These are phyloP conservation scores for Pardalotus punctatus DNA, from an alignment of 2,113 vertebrate genomes.

Conservation along the genomic window DNA sequence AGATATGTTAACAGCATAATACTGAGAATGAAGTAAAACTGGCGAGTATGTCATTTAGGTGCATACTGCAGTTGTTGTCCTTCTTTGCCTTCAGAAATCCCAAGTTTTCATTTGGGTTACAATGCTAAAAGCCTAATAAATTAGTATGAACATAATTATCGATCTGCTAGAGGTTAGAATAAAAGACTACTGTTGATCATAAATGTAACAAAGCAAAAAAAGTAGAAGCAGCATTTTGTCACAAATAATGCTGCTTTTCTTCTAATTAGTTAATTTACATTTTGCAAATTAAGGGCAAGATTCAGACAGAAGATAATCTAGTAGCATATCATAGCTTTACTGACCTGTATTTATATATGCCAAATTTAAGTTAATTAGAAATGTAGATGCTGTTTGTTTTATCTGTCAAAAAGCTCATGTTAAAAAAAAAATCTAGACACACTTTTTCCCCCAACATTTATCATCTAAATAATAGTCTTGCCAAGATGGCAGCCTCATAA, in stretches of 20 bases:
- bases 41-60: background rate
- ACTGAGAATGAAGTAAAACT: background rate
- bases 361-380: constrained; percentile 88
- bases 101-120: constrained; percentile 5
- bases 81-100: background rate
- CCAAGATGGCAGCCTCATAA: constrained; percentile 98
- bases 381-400: constrained; percentile 87
- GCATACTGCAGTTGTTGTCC: background rate
- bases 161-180: constrained; percentile 71
- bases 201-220: constrained; percentile 72
- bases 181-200: constrained; percentile 69
- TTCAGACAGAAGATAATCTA: constrained; percentile 76
- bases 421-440: constrained; percentile 74
- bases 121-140: constrained; percentile 6
- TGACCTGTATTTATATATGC: constrained; percentile 84
- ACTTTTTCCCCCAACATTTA: constrained; percentile 87
- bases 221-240: constrained; percentile 73
- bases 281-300: constrained; percentile 81
- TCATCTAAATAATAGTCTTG: constrained; percentile 98
- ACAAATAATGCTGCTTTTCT: constrained; percentile 75
- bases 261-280: constrained; percentile 86
- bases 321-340: constrained; percentile 71
- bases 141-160: constrained; percentile 32
- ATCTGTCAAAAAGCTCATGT: constrained; percentile 87
- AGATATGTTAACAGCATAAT: background rate